phyloP scores from a whole-genome alignment of 2,888 invertebrate species.

The Limnephilus marmoratus region DNA sequence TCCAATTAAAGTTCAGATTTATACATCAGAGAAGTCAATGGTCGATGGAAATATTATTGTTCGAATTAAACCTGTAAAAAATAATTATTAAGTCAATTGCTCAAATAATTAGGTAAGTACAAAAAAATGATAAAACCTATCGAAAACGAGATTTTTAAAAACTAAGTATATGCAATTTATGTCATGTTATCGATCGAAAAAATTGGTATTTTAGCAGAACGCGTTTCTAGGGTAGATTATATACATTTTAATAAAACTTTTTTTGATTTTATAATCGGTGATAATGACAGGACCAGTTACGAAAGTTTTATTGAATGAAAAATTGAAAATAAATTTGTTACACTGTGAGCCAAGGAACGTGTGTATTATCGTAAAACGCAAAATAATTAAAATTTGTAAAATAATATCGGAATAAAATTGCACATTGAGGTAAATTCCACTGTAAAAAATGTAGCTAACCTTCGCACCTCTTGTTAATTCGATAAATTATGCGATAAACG shows the following conservation, averaged over 20 bases:
- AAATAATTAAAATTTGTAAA: background rate
- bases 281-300: background rate
- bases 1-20: conserved; percentile 31
- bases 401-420: background rate
- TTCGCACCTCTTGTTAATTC: background rate
- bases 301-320: background rate
- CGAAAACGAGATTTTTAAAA: background rate
- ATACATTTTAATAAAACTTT: background rate
- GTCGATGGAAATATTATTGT: background rate
- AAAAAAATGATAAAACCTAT: background rate
- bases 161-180: background rate
- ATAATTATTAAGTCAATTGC: background rate
- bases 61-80: background rate
- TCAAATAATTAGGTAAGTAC: background rate
- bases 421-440: background rate
- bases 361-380: background rate
- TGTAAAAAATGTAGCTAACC: background rate
- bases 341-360: background rate
- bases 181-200: background rate
- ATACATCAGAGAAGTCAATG: background rate
- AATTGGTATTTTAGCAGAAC: background rate
- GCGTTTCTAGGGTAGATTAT: background rate
- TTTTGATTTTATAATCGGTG: background rate
- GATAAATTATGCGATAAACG: background rate
- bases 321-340: background rate